Conservation (phyloP, 2,797 vertebrate species). For the Pagetopsis macropterus region DNA sequence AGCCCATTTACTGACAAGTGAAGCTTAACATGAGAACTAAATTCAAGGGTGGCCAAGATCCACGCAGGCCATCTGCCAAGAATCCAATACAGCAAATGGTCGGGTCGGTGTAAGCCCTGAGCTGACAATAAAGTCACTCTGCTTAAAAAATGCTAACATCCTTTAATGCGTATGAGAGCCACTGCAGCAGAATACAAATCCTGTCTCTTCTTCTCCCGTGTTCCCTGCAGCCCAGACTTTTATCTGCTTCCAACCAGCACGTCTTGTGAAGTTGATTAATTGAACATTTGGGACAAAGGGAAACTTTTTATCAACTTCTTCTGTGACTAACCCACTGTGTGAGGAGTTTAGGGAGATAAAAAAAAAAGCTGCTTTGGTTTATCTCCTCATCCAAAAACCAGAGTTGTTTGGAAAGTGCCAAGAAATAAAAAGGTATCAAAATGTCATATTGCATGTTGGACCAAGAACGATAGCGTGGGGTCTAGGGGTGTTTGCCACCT, state of each 20-base stretch:
- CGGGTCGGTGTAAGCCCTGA: conserved; percentile 63
- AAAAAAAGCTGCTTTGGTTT: conserved; percentile 46
- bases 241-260: conserved; percentile 70
- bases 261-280: conserved; percentile 76
- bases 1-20: conserved; percentile 59
- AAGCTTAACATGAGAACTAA: conserved; percentile 65
- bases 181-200: conserved; percentile 73
- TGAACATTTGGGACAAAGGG: conserved; percentile 69
- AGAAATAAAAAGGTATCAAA: conserved; percentile 43
- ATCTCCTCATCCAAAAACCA: conserved; percentile 41
- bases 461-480: conserved; percentile 22
- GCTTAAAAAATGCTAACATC: conserved; percentile 72
- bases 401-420: conserved; percentile 24
- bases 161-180: conserved; percentile 70
- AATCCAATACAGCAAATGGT: conserved; percentile 71
- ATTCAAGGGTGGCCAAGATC: conserved; percentile 69
- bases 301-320: conserved; percentile 69
- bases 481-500: conserved; percentile 68
- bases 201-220: conserved; percentile 55
- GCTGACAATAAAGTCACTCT: conserved; percentile 70
- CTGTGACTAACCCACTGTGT: conserved; percentile 38
- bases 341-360: conserved; percentile 46
- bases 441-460: conserved; percentile 14
- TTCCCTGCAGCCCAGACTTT: conserved; percentile 66
- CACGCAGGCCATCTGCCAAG: conserved; percentile 70